These are phyloP conservation scores for Trichacis sp. DNA, from an alignment of 2,888 invertebrate genomes.

Conservation along the genomic window DNA sequence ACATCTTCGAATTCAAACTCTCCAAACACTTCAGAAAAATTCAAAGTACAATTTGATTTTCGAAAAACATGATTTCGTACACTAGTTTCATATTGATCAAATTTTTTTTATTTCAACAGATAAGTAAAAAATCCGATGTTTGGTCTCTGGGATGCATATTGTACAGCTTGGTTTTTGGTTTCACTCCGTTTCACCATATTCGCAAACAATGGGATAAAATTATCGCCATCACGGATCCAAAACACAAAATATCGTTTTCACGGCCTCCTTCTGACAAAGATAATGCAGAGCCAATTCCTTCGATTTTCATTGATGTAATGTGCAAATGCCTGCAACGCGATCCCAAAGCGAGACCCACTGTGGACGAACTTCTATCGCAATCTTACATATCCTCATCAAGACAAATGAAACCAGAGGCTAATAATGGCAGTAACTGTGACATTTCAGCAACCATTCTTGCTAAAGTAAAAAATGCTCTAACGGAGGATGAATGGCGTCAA, in stretches of 20 bases:
- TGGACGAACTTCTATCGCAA: conserved; percentile 77
- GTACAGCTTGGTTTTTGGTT: conserved; percentile 90
- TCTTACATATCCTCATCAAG: conserved; percentile 62
- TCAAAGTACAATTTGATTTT: too few species aligned
- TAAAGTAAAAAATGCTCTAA: conserved; percentile 57
- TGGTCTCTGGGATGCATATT: conserved; percentile 98
- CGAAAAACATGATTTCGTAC: too few species aligned
- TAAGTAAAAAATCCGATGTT: conserved; percentile 92
- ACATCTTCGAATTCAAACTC: conserved; percentile 69
- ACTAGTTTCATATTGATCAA: too few species aligned
- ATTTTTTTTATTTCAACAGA: conserved; percentile 76
- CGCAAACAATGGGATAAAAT: conserved; percentile 79
- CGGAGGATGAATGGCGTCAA: conserved; percentile 61
- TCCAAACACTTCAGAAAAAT: conserved; percentile 52
- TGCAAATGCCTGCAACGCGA: conserved; percentile 81
- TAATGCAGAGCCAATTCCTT: conserved; percentile 71
- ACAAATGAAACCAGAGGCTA: conserved; percentile 18
- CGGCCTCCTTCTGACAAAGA: conserved; percentile 38
- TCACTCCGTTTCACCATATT: conserved; percentile 91
- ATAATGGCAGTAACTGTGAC: conserved; percentile 24
- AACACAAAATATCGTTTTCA: conserved; percentile 81
- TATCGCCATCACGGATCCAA: conserved; percentile 81
- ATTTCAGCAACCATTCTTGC: conserved; percentile 52
- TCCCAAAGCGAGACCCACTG: conserved; percentile 79
- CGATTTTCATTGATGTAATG: conserved; percentile 75